Evolutionary conservation across 2,888 invertebrate genomes (phyloP), one percentile per base, ranked within the genome.

Genomic region (Andrena camellia): DNA sequence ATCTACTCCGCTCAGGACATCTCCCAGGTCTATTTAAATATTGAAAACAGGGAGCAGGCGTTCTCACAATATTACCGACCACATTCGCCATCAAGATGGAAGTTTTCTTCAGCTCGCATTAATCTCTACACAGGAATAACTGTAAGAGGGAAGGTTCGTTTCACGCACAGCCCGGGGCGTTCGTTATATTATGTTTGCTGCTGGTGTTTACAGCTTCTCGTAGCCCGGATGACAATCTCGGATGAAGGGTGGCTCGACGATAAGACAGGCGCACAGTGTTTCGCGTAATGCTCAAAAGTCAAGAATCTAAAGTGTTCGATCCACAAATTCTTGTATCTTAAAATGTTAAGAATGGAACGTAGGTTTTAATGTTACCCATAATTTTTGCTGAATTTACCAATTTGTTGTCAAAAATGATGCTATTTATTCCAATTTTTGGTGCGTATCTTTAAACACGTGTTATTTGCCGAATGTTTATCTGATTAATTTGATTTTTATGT

Each of bases 181-280:
- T 92, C 92, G 92, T 92, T 92, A 93, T 94, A 94, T 94, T 94
- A 94, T 94, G 93, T 94, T 94, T 94, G 90, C 93, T 89, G 89
- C 89, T 86, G 90, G 90, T 93, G 93, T 94, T 93, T 93, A 93
- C 94, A 92, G 90, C 84, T 83, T 78, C 85, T 81, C 83, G 69
- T 84, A 79, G 64, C 79, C 84, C 87, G 84, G 77, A 88, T 78
- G 88, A 86, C 85, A 83, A 82, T 84, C 78, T 88, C 78, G 83
- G 74, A 87, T 81, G 82, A 85, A 77, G 88, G 87, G 83, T 83
- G 74, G 75, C 76, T 80, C 83, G 74, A 83, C 82, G 85, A 72
- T 86, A 85, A 88, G 86, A 74, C 74, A 78, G 78, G 81, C 83
- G 23, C n/a, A n/a, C n/a, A n/a, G n/a, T n/a, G n/a, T n/a, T n/a